Conservation (phyloP, 2,113 vertebrate species). For the Dromiciops gliroides region DNA sequence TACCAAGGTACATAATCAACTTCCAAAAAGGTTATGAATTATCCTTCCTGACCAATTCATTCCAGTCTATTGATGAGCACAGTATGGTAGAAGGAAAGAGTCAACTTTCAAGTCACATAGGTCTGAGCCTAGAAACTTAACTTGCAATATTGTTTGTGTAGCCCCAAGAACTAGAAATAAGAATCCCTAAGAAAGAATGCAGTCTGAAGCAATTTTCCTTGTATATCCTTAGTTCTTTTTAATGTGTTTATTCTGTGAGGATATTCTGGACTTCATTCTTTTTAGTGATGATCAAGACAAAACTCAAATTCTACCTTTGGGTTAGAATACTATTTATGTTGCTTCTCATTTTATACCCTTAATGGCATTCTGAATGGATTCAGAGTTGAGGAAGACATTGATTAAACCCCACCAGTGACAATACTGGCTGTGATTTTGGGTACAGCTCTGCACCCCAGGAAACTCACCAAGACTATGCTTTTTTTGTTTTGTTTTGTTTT, state of each 20-base stretch:
- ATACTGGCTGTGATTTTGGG: neutral
- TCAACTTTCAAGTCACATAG: slow-evolving; percentile 2
- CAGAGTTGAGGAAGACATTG: neutral
- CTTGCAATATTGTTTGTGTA: neutral
- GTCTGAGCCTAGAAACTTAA: neutral
- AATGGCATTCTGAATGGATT: neutral
- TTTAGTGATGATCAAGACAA: neutral
- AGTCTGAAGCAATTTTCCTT: neutral
- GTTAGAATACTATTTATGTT: neutral
- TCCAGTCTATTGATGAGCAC: neutral
- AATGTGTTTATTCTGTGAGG: neutral
- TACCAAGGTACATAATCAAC: neutral
- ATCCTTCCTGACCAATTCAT: neutral
- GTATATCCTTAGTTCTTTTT: neutral
- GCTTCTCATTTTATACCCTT: neutral
- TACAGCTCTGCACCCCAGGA: too few relatives aligned
- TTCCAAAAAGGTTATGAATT: neutral
- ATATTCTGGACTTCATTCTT: neutral
- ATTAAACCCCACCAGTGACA: neutral
- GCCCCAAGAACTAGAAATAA: slow-evolving; percentile 4
- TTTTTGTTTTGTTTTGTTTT: too few relatives aligned
- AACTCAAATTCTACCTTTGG: neutral
- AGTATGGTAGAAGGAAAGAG: neutral
- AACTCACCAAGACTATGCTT: too few relatives aligned
- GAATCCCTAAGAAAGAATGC: neutral